A percentile compares a stretch with the other conserved stretches of the same genome.
Conservation (phyloP, 2,113 vertebrate genomes). For the Salvelinus sp. region DNA sequence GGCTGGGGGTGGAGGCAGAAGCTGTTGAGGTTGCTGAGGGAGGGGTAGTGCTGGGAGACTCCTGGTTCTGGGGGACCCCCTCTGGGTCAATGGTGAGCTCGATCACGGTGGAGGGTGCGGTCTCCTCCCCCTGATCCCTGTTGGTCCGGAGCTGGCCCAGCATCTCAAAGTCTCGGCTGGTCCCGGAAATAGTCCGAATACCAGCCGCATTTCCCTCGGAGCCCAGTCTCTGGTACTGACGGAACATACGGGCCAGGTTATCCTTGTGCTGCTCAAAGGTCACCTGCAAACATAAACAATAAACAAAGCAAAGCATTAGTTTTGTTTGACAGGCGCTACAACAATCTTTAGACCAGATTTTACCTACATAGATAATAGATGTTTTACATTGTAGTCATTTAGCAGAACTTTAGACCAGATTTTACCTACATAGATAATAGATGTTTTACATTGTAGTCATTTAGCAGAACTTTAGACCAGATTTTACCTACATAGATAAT, state of each 20-base stretch:
- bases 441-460: too few relatives aligned
- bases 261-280: slow-evolving; percentile 96
- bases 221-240: slow-evolving; percentile 82
- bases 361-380: not conserved
- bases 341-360: too few relatives aligned
- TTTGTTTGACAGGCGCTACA: not conserved
- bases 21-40: slow-evolving; percentile 4
- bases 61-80: slow-evolving; percentile 19
- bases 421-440: too few relatives aligned
- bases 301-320: not conserved
- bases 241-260: slow-evolving; percentile 84
- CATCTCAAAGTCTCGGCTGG: slow-evolving; percentile 66
- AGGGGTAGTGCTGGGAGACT: slow-evolving; percentile 23
- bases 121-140: slow-evolving; percentile 58
- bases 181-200: slow-evolving; percentile 77
- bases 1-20: slow-evolving; percentile 36
- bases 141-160: slow-evolving; percentile 41
- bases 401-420: too few relatives aligned
- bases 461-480: too few relatives aligned
- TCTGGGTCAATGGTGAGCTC: slow-evolving; percentile 63
- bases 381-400: too few relatives aligned
- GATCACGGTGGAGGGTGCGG: slow-evolving; percentile 67
- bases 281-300: slow-evolving; percentile 75
- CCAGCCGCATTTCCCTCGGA: slow-evolving; percentile 64
- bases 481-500: too few relatives aligned